A percentile compares a stretch with the other conserved stretches of the same genome.
Conservation (phyloP, 2,113 vertebrate species). For the Malurus cyaneus region DNA sequence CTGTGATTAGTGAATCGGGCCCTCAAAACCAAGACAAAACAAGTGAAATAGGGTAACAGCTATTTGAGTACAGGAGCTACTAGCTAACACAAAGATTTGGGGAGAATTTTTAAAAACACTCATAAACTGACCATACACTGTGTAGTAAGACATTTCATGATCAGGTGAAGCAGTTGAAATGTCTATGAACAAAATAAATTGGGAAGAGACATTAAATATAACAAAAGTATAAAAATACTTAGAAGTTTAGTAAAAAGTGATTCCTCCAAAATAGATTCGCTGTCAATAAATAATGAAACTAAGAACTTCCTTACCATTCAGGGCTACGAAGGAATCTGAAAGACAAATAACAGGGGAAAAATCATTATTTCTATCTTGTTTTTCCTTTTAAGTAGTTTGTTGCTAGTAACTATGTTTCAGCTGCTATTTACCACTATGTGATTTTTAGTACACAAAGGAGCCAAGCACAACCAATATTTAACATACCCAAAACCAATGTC, state of each 20-base stretch:
- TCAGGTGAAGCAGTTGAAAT: slow-evolving; percentile 86
- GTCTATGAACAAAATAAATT: slow-evolving; percentile 86
- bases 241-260: slow-evolving; percentile 44
- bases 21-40: slow-evolving; percentile 41
- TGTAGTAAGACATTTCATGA: slow-evolving; percentile 86
- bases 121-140: slow-evolving; percentile 81
- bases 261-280: slow-evolving; percentile 55
- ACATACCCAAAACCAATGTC: not conserved
- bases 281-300: slow-evolving; percentile 59
- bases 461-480: not conserved
- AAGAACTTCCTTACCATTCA: slow-evolving; percentile 89
- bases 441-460: not conserved
- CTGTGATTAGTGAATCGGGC: slow-evolving; percentile 78
- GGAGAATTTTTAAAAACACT: slow-evolving; percentile 51
- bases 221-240: slow-evolving; percentile 52
- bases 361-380: slow-evolving; percentile 59
- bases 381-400: not conserved
- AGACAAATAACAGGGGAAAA: slow-evolving; percentile 72
- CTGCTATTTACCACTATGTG: not conserved
- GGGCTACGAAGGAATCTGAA: slow-evolving; percentile 95
- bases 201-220: slow-evolving; percentile 67
- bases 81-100: slow-evolving; percentile 47
- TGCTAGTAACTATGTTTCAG: slow-evolving; percentile 10
- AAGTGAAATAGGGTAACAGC: slow-evolving; percentile 1
- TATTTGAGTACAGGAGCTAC: slow-evolving; percentile 59